Evolutionary conservation across 2,113 vertebrate species (phyloP).

Genomic region (Cryptoleucopteryx plumbea): DNA sequence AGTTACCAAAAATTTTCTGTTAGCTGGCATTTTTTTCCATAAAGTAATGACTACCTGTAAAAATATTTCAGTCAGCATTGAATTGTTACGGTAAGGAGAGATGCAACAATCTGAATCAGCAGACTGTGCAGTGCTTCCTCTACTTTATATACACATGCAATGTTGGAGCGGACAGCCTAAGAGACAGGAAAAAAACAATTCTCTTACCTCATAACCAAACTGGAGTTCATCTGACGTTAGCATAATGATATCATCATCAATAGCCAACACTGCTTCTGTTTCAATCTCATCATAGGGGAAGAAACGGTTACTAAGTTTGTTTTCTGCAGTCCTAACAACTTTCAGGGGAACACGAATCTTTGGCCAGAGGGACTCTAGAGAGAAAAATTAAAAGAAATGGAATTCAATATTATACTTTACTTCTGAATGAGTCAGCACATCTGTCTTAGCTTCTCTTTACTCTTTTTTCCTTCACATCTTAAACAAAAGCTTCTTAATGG

Average conservation of each 20-base stretch:
- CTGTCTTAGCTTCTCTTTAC: background rate
- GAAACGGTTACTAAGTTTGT: slow-evolving; percentile 98
- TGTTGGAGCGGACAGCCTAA: background rate
- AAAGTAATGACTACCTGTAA: background rate
- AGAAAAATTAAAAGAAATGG: background rate
- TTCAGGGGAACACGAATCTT: slow-evolving; percentile 93
- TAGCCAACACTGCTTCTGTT: slow-evolving; percentile 93
- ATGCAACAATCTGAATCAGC: background rate
- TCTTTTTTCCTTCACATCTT: background rate
- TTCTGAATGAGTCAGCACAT: background rate
- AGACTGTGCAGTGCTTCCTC: background rate
- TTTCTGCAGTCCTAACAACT: slow-evolving; percentile 93
- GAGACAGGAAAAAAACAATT: background rate
- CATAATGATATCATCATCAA: slow-evolving; percentile 99
- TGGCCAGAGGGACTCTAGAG: slow-evolving; percentile 92
- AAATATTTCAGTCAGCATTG: background rate
- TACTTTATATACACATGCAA: background rate
- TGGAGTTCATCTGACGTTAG: slow-evolving; percentile 96
- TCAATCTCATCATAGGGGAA: slow-evolving; percentile 97
- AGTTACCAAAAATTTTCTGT: background rate
- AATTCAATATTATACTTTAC: background rate
- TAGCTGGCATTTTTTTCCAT: background rate
- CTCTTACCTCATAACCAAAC: slow-evolving; percentile 94
- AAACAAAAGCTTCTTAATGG: background rate
- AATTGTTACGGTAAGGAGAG: background rate